Percentiles rank a stretch among this genome's conserved stretches.
Evolutionary conservation across 2,888 invertebrate genomes (phyloP).

Genomic region (Eupithecia pulchellata): DNA sequence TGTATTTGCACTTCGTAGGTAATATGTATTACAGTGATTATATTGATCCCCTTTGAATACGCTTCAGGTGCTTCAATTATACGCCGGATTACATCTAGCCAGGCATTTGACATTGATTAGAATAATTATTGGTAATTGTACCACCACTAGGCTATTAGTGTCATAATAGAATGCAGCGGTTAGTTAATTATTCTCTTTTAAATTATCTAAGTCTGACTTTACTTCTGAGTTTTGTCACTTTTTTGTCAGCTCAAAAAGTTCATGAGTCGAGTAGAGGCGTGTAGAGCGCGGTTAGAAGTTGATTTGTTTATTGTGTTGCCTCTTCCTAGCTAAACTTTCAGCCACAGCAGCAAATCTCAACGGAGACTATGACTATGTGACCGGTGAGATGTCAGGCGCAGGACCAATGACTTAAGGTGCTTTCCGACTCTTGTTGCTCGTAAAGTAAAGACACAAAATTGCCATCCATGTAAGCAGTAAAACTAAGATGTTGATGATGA

Average conservation of each 20-base stretch:
- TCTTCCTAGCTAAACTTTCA: neutral
- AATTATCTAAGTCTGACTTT: no score
- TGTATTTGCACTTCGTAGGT: no score
- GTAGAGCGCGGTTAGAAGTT: no score
- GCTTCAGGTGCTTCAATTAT: slow-evolving; percentile 46
- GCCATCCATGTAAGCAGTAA: neutral
- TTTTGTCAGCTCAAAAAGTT: no score
- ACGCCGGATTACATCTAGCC: slow-evolving; percentile 42
- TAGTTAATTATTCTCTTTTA: neutral
- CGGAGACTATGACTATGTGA: neutral
- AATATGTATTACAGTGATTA: slow-evolving; percentile 35
- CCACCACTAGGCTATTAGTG: slow-evolving; percentile 29
- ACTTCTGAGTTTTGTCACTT: no score
- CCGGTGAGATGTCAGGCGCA: neutral
- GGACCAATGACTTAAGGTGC: neutral
- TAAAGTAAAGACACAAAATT: neutral
- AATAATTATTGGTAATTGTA: slow-evolving; percentile 45
- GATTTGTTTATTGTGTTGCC: neutral
- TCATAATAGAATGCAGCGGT: slow-evolving; percentile 37
- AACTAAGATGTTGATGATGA: neutral
- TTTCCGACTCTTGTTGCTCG: no score
- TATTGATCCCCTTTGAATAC: slow-evolving; percentile 44
- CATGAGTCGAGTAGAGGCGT: no score
- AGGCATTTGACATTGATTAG: slow-evolving; percentile 46
- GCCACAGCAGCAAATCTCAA: neutral